Conservation (phyloP, 2,797 vertebrate genomes). For the Chiropotes sagulatus region DNA sequence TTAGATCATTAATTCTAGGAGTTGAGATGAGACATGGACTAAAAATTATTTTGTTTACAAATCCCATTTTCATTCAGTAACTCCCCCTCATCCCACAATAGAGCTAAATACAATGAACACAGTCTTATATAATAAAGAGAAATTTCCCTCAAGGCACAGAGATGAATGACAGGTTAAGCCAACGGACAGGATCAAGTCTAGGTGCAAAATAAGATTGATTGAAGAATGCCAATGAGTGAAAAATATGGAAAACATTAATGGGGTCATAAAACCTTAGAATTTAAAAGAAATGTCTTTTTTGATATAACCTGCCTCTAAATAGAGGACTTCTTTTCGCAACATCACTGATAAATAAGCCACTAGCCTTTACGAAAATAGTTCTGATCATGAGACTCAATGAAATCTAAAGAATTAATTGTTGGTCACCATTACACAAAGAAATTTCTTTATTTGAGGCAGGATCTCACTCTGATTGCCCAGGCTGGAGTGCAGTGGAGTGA, state of each 20-base stretch:
- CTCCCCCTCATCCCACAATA: not conserved
- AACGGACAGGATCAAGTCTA: not conserved
- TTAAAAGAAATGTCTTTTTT: not conserved
- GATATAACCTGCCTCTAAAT: not conserved
- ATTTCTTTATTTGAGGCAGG: not conserved
- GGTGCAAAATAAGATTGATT: not conserved
- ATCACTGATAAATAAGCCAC: not conserved
- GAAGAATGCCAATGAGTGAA: not conserved
- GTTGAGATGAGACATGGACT: not conserved
- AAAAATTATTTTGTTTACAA: not conserved
- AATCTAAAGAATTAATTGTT: not conserved
- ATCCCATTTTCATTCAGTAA: not conserved
- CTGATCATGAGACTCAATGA: not conserved
- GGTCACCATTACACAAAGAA: not conserved
- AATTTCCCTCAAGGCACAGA: not conserved
- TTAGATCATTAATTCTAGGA: not conserved
- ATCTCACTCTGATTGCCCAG: not conserved
- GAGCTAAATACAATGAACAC: not conserved
- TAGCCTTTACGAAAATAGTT: not conserved
- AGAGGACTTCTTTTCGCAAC: not conserved
- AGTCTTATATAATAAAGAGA: not conserved
- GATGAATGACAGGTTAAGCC: not conserved
- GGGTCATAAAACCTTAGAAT: not conserved
- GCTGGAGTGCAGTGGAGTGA: not conserved
- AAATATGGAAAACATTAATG: not conserved